phyloP scores from a whole-genome alignment of 2,113 vertebrate genomes.

The Aptenodytes forsteri region DNA sequence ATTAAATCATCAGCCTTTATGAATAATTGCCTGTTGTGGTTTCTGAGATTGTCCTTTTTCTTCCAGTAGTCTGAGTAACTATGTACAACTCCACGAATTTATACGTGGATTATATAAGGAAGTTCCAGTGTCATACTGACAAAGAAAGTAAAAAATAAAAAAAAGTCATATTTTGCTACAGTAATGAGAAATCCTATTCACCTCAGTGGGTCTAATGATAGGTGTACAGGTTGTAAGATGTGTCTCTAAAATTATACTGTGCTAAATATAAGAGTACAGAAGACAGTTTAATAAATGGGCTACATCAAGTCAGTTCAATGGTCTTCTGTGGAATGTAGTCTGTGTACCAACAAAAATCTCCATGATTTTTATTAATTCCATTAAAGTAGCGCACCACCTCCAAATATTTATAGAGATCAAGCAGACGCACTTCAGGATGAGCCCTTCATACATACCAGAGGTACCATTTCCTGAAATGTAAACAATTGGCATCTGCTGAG shows the following conservation, averaged over 20 bases:
- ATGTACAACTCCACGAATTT: neutral
- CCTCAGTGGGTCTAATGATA: neutral
- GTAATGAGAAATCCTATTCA: neutral
- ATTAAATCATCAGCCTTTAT: neutral
- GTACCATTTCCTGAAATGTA: slow-evolving; percentile 33
- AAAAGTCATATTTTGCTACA: neutral
- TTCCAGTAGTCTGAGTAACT: neutral
- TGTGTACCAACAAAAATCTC: neutral
- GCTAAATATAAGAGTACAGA: neutral
- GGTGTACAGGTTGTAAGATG: neutral
- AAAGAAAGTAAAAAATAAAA: neutral
- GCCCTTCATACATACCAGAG: slow-evolving; percentile 20
- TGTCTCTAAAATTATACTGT: neutral
- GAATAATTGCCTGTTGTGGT: neutral
- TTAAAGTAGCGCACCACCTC: neutral
- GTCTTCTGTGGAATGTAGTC: neutral
- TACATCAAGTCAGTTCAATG: neutral
- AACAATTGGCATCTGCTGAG: slow-evolving; percentile 37
- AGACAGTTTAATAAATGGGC: neutral
- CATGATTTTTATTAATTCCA: slow-evolving; percentile 10
- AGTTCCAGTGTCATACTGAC: neutral
- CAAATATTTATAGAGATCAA: slow-evolving; percentile 61
- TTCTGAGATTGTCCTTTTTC: neutral
- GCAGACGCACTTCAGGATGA: slow-evolving; percentile 34
- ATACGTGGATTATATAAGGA: neutral